Evolutionary conservation across 2,797 vertebrate genomes (phyloP).

Genomic region (Schizothorax lantsangensis): DNA sequence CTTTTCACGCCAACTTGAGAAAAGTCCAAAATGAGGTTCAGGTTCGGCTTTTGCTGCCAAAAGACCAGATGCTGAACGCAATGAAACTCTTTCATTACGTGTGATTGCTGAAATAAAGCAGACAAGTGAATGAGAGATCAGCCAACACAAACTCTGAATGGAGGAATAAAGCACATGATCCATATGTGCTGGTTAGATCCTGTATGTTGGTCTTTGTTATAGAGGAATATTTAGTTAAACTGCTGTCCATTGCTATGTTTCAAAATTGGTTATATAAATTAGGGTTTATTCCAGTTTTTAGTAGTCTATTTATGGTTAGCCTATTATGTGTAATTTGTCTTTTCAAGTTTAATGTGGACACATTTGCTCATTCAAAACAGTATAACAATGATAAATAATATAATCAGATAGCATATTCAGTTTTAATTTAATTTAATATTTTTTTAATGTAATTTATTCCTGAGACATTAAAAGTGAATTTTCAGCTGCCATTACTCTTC

Average conservation of each 20-base stretch:
- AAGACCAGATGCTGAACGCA: conserved; percentile 74
- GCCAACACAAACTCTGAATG: conserved; percentile 69
- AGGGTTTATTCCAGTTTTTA: neutral
- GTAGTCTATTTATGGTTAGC: neutral
- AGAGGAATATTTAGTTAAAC: neutral
- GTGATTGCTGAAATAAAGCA: conserved; percentile 63
- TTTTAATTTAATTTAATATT: neutral
- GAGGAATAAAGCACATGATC: conserved; percentile 64
- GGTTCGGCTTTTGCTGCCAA: conserved; percentile 70
- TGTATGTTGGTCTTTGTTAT: neutral
- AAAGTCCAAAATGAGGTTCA: conserved; percentile 66
- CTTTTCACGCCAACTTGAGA: conserved; percentile 69
- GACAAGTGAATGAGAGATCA: conserved; percentile 60
- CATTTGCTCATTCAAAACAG: neutral
- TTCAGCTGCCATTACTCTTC: neutral
- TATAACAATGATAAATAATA: neutral
- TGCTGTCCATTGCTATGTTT: neutral
- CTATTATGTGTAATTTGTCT: neutral
- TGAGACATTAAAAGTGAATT: too few relatives aligned
- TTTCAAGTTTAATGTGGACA: neutral
- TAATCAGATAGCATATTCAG: neutral
- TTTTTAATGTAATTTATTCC: too few relatives aligned
- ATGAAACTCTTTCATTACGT: conserved; percentile 66
- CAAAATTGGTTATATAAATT: neutral
- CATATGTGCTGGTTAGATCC: conserved; percentile 66